Base-by-base conservation (phyloP, 2,113 vertebrate genomes). In the Pholis gunnellus region DNA sequence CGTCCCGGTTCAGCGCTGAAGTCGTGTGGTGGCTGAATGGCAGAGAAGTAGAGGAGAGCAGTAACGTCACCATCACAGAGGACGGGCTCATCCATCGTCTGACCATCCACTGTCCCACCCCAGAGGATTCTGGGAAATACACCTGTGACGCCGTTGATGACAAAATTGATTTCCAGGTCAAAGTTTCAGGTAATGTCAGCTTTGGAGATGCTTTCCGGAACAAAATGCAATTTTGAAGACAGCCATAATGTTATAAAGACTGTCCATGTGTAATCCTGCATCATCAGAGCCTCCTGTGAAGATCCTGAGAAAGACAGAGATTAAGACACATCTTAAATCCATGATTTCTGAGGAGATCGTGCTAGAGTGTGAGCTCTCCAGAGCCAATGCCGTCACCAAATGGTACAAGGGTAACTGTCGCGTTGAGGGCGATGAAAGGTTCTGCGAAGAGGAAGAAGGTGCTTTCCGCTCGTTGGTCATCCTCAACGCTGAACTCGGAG, bases 341-440 rank as follows among this genome's bases (percentile, higher is more conserved):
- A 69, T 7, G 57, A 81, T 94, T 59, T 94, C 94, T 42, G 96
- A 97, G 40, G 97, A 97, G 82, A 87, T 97, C 15, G 94, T 94
- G 72, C 83, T 98, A 76, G 96, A 97, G 68, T 97, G 97, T 78
- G 93, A 95, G 67, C 95, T 98, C 77, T 97, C 97, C 0, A 91
- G 94, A 0, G 61, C 91, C 71, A 92, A 92, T 0, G 94, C 88
- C 0, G 88, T 90, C 0, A 82, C 95, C 79, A 96, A 94, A 78
- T 99, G 98, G 98, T 98, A 97, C 95, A 99, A 98, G 87, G 94
- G 97, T 0, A 96, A 96, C 67, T 91, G 95, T 83, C 96, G 95
- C 38, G 75, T 99, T 71, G 91, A 93, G 7, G 96, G 92, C 73
- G 95, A 96, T 0, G 97, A 96, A 57, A 95, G 73, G 11, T 95